Evolutionary conservation across 2,888 invertebrate genomes (phyloP).

Genomic region (Heteromurus nitidus): DNA sequence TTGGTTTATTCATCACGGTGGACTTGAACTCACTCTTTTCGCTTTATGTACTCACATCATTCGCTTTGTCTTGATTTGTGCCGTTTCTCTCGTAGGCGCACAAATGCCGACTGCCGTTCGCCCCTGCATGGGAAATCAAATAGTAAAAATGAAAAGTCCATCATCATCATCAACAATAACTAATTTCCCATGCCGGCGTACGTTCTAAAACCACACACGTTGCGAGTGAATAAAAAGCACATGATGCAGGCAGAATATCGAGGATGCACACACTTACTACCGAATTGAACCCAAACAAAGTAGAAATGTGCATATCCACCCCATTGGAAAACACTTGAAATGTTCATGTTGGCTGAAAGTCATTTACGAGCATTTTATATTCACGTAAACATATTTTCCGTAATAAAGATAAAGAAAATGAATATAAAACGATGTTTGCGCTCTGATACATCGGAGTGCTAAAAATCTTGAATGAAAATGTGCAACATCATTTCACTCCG

Average conservation of each 20-base stretch:
- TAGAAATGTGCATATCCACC: neutral
- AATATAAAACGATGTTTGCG: constrained; percentile 14
- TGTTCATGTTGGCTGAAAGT: constrained; percentile 1
- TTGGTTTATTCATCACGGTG: neutral
- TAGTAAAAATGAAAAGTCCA: constrained; percentile 52
- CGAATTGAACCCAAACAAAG: constrained; percentile 6
- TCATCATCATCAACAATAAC: constrained; percentile 41
- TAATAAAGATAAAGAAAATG: constrained; percentile 25
- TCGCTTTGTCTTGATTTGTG: constrained; percentile 13
- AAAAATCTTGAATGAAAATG: constrained; percentile 45
- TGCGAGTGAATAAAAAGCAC: constrained; percentile 24
- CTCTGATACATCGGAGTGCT: neutral
- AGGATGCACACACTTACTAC: neutral
- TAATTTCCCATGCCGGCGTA: constrained; percentile 50
- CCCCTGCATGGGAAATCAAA: constrained; percentile 39
- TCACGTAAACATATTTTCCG: constrained; percentile 48
- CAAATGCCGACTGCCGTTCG: constrained; percentile 51
- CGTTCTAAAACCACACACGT: constrained; percentile 56
- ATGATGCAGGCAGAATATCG: constrained; percentile 1
- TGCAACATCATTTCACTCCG: constrained; percentile 68
- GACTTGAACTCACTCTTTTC: too few species aligned
- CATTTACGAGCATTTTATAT: neutral
- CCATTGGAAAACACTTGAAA: constrained; percentile 56
- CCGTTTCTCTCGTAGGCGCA: constrained; percentile 50
- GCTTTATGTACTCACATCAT: constrained; percentile 10